Conservation (phyloP, 2,888 invertebrate genomes). For the Ochropleura plecta region DNA sequence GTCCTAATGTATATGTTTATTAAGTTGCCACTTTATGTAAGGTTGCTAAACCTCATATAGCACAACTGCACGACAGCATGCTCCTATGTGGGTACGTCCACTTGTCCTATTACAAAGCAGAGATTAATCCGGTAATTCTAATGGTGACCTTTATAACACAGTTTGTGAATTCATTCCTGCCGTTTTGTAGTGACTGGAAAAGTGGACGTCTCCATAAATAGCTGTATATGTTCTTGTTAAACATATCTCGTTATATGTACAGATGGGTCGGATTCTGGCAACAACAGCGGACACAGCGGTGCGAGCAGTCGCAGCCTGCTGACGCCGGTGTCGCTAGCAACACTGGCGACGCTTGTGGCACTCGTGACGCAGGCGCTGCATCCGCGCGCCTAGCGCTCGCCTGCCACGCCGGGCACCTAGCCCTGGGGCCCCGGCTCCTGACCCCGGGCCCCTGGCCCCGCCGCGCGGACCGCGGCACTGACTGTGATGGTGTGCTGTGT, state of each 20-base stretch:
- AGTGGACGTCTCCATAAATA: constrained; percentile 27
- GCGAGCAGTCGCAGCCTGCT: constrained; percentile 51
- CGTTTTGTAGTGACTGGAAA: not conserved
- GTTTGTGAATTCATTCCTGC: not conserved
- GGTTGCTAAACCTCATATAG: constrained; percentile 51
- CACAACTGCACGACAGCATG: constrained; percentile 49
- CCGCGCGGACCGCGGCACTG: constrained; percentile 82
- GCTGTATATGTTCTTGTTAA: constrained; percentile 49
- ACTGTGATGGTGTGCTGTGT: constrained; percentile 85
- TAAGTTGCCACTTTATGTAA: constrained; percentile 40
- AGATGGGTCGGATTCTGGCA: constrained; percentile 73
- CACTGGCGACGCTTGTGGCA: constrained; percentile 56
- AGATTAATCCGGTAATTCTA: not conserved
- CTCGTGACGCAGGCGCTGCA: constrained; percentile 61
- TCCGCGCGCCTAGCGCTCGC: constrained; percentile 61
- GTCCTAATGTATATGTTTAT: constrained; percentile 62
- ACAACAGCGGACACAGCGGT: constrained; percentile 70
- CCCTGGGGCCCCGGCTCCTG: constrained; percentile 24
- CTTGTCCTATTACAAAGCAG: not conserved
- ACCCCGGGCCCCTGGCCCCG: constrained; percentile 56
- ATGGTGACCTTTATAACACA: not conserved
- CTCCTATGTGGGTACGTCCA: constrained; percentile 12
- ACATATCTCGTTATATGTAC: constrained; percentile 61
- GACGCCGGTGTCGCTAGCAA: constrained; percentile 56
- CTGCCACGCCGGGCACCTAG: not conserved